Conservation (phyloP, 2,888 invertebrate genomes). For the Abrostola triplasia region DNA sequence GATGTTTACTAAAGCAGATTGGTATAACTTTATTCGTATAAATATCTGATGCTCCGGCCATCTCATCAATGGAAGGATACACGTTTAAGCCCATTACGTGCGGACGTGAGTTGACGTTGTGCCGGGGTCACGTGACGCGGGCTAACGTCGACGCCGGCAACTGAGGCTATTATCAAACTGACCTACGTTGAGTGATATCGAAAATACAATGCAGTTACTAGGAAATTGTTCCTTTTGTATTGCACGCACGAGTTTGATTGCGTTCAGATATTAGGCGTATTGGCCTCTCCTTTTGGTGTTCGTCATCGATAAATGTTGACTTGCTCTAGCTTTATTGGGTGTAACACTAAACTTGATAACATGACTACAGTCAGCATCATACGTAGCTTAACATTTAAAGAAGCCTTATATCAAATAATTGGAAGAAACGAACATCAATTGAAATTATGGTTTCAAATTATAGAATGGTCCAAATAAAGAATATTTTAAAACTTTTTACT, state of each 20-base stretch:
- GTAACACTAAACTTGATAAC: too few relatives aligned
- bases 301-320: too few relatives aligned
- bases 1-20: slow-evolving; percentile 8
- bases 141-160: slow-evolving; percentile 21
- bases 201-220: background rate
- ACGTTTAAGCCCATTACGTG: slow-evolving; percentile 62
- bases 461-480: too few relatives aligned
- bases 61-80: slow-evolving; percentile 44
- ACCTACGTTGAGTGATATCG: background rate
- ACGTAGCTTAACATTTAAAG: too few relatives aligned
- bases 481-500: too few relatives aligned
- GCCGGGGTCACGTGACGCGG: slow-evolving; percentile 50
- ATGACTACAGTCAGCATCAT: too few relatives aligned
- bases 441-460: too few relatives aligned
- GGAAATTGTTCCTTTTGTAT: background rate
- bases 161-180: background rate
- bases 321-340: too few relatives aligned
- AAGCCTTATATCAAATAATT: too few relatives aligned
- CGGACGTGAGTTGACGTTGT: slow-evolving; percentile 59
- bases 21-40: slow-evolving; percentile 50
- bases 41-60: background rate
- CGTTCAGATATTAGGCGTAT: too few relatives aligned
- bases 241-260: background rate
- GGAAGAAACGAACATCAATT: too few relatives aligned
- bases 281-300: too few relatives aligned